phyloP scores from a whole-genome alignment of 2,113 vertebrate species.

The Tachysurus fulvidraco region DNA sequence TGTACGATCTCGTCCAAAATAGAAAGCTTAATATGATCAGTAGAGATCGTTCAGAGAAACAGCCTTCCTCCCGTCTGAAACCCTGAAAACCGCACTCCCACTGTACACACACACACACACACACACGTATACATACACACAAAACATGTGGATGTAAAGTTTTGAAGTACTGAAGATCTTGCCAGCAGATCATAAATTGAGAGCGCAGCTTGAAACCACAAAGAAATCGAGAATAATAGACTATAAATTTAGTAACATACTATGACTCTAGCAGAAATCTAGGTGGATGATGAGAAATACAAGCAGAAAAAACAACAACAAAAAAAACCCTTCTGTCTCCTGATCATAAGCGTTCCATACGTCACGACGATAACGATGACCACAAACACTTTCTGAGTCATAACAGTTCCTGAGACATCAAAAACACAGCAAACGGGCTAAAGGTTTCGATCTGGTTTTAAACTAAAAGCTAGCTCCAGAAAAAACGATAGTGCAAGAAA shows the following conservation, averaged over 20 bases:
- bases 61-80: background rate
- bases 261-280: background rate
- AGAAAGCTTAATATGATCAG: background rate
- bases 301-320: background rate
- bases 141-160: background rate
- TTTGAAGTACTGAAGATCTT: constrained; percentile 43
- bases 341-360: too few relatives aligned
- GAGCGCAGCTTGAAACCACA: constrained; percentile 49
- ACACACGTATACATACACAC: constrained; percentile 1
- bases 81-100: constrained; percentile 1
- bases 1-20: background rate
- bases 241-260: background rate
- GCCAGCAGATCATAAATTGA: constrained; percentile 59
- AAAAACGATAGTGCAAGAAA: background rate
- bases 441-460: background rate
- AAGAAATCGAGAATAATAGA: background rate
- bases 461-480: background rate
- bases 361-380: background rate
- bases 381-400: background rate
- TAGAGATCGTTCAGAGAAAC: background rate
- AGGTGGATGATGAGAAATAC: background rate
- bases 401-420: background rate
- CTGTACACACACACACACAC: constrained; percentile 1
- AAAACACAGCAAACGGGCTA: background rate
- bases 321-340: background rate